A percentile compares a stretch with the other conserved stretches of the same genome.
phyloP scores from a whole-genome alignment of 2,888 invertebrate genomes.

The Adelphocoris suturalis region DNA sequence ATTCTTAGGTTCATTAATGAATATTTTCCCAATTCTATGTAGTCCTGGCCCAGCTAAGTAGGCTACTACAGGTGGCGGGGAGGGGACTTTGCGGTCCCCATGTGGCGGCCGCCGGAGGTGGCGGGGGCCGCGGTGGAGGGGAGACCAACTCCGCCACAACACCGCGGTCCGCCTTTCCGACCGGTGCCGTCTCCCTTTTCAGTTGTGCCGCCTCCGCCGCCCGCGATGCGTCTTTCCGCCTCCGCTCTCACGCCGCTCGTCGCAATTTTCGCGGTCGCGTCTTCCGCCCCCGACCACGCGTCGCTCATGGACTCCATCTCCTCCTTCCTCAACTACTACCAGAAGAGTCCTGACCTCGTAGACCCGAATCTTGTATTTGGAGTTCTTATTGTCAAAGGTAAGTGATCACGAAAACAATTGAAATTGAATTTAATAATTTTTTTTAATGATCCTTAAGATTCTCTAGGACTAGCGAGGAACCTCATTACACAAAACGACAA shows the following conservation, averaged over 20 bases:
- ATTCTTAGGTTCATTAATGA: no score
- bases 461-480: no score
- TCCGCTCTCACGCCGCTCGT: slow-evolving; percentile 19
- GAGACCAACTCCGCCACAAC: background rate
- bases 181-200: background rate
- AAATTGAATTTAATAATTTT: slow-evolving; percentile 26
- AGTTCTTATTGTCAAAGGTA: slow-evolving; percentile 69
- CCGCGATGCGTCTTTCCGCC: slow-evolving; percentile 36
- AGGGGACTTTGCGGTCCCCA: background rate
- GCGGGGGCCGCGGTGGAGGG: no score
- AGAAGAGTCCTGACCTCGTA: slow-evolving; percentile 53
- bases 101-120: background rate
- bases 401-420: no score
- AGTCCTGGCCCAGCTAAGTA: background rate
- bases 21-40: no score
- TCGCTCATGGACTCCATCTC: slow-evolving; percentile 61
- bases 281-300: slow-evolving; percentile 45
- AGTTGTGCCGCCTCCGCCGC: slow-evolving; percentile 56
- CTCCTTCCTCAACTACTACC: slow-evolving; percentile 69
- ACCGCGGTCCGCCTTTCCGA: background rate
- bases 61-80: background rate
- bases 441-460: background rate
- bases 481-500: no score
- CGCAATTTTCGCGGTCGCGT: slow-evolving; percentile 1
- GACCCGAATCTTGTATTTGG: slow-evolving; percentile 69